Percentiles rank a stretch among this genome's conserved stretches.
phyloP scores from a whole-genome alignment of 2,888 invertebrate species.

The Drosophila subsilvestris region DNA sequence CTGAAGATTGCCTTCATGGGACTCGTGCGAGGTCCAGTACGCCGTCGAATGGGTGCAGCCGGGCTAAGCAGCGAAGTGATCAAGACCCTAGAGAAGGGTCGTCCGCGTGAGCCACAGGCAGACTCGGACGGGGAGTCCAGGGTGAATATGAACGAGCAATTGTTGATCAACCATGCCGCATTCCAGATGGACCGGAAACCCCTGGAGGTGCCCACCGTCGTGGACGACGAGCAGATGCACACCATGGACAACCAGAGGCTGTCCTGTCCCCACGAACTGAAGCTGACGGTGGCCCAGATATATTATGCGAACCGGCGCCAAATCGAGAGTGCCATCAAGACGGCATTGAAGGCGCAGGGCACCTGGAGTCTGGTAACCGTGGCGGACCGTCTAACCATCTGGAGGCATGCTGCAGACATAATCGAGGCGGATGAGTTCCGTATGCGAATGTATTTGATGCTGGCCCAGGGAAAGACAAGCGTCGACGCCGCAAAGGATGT shows the following conservation, averaged over 20 bases:
- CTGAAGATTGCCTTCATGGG: slow-evolving; percentile 18
- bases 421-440: slow-evolving; percentile 29
- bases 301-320: slow-evolving; percentile 46
- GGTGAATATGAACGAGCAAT: neutral
- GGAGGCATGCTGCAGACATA: slow-evolving; percentile 37
- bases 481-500: slow-evolving; percentile 36
- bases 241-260: slow-evolving; percentile 43
- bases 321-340: slow-evolving; percentile 34
- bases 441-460: slow-evolving; percentile 23
- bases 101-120: neutral
- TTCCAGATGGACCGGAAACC: slow-evolving; percentile 8
- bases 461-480: slow-evolving; percentile 39
- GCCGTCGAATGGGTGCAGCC: slow-evolving; percentile 8
- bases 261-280: slow-evolving; percentile 29
- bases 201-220: slow-evolving; percentile 42
- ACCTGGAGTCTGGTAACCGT: slow-evolving; percentile 35
- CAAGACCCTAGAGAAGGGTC: slow-evolving; percentile 4
- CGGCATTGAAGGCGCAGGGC: slow-evolving; percentile 21
- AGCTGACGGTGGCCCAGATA: slow-evolving; percentile 21
- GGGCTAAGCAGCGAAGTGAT: slow-evolving; percentile 16
- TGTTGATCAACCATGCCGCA: slow-evolving; percentile 24
- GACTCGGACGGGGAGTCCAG: neutral
- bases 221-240: slow-evolving; percentile 23
- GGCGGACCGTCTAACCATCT: slow-evolving; percentile 36
- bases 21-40: neutral